phyloP scores from a whole-genome alignment of 2,888 invertebrate species.

The Idaea aversata region DNA sequence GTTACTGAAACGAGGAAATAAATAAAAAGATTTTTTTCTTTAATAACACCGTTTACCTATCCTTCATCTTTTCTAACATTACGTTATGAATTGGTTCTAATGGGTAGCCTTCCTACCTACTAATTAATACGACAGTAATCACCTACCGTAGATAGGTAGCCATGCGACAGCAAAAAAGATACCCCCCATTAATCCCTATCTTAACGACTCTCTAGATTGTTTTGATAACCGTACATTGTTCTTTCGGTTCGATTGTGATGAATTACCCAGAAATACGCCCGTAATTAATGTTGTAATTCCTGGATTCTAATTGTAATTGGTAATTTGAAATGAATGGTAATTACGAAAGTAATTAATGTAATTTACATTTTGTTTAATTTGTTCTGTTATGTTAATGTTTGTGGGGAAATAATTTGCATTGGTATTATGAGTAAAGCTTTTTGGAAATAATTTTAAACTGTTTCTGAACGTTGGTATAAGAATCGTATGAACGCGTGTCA shows the following conservation, averaged over 20 bases:
- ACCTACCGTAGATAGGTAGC: constrained; percentile 31
- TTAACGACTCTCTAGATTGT: constrained; percentile 46
- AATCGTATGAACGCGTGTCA: background rate
- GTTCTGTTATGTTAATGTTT: constrained; percentile 7
- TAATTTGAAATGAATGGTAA: background rate
- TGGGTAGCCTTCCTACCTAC: background rate
- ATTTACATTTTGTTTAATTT: constrained; percentile 6
- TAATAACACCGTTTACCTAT: background rate
- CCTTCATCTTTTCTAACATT: background rate
- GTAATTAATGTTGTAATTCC: background rate
- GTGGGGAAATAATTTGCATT: background rate
- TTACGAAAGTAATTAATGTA: constrained; percentile 6
- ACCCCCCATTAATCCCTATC: constrained; percentile 49
- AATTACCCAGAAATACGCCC: background rate
- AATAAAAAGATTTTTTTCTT: background rate
- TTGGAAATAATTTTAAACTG: constrained; percentile 15
- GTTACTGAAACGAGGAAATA: no score
- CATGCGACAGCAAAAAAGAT: constrained; percentile 46
- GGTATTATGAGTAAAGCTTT: background rate
- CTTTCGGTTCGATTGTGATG: background rate
- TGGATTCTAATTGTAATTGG: background rate
- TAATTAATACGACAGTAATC: constrained; percentile 15
- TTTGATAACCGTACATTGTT: constrained; percentile 40
- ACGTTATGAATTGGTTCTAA: background rate
- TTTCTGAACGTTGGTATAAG: background rate